A percentile compares a stretch with the other conserved stretches of the same genome.
These are phyloP conservation scores for Pollenia angustigena DNA, from an alignment of 2,888 invertebrate genomes.

Conservation along the genomic window DNA sequence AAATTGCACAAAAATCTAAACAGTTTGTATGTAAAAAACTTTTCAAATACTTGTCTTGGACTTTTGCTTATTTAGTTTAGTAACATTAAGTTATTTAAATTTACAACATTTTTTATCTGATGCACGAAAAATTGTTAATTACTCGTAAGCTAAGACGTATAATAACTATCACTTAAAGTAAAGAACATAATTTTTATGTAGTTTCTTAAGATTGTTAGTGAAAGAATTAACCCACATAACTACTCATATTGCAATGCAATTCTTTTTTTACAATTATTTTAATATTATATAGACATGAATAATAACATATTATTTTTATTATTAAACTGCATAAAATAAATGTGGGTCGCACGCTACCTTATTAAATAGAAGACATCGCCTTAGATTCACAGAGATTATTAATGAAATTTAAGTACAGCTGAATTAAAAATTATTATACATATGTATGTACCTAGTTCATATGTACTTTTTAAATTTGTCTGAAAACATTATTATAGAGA, in stretches of 20 bases:
- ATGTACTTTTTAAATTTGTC: too few species aligned
- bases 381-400: neutral
- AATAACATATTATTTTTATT: conserved; percentile 16
- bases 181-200: too few species aligned
- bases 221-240: conserved; percentile 60
- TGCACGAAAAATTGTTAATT: neutral
- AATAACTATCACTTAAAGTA: neutral
- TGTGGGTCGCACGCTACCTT: conserved; percentile 54
- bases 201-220: neutral
- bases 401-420: neutral
- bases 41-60: too few species aligned
- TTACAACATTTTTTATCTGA: too few species aligned
- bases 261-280: conserved; percentile 17
- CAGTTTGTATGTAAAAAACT: too few species aligned
- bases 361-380: neutral
- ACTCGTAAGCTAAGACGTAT: neutral
- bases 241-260: conserved; percentile 42
- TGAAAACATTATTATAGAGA: too few species aligned
- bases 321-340: conserved; percentile 20
- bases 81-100: too few species aligned
- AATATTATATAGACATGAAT: neutral
- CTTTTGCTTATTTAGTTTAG: too few species aligned
- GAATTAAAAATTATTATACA: too few species aligned
- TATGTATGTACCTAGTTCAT: too few species aligned
- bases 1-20: too few species aligned